phyloP scores from a whole-genome alignment of 2,888 invertebrate species.

The Coremacera marginata region DNA sequence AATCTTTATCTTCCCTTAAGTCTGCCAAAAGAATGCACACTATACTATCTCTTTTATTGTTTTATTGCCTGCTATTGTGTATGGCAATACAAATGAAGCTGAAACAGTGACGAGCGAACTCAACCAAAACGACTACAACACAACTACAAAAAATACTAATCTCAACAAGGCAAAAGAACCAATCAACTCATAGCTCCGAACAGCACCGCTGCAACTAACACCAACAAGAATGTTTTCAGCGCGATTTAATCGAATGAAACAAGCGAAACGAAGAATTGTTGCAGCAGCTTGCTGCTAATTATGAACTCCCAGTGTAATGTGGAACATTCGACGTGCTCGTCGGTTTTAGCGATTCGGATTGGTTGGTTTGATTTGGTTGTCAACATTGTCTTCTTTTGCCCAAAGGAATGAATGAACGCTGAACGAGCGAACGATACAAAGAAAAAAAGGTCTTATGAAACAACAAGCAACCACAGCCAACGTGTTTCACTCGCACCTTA shows the following conservation, averaged over 20 bases:
- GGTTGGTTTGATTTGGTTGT: slow-evolving; percentile 52
- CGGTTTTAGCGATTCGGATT: slow-evolving; percentile 63
- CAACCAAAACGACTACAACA: background rate
- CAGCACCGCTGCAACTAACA: background rate
- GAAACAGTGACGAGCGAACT: background rate
- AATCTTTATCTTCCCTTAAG: too few relatives aligned
- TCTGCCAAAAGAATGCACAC: too few relatives aligned
- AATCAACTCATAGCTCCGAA: slow-evolving; percentile 22
- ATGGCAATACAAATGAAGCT: background rate
- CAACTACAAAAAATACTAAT: background rate
- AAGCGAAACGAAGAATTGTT: slow-evolving; percentile 56
- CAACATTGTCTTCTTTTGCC: background rate
- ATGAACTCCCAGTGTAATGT: slow-evolving; percentile 65
- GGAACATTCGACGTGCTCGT: slow-evolving; percentile 66
- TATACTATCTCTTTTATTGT: too few relatives aligned
- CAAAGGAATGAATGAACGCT: background rate
- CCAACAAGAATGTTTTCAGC: background rate
- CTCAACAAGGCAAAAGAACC: slow-evolving; percentile 1
- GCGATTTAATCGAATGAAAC: slow-evolving; percentile 35
- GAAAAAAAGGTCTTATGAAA: slow-evolving; percentile 1
- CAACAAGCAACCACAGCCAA: background rate
- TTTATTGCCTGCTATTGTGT: background rate
- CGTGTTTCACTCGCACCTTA: background rate
- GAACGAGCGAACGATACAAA: background rate
- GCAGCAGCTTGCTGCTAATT: slow-evolving; percentile 46